phyloP scores from a whole-genome alignment of 1,140 invertebrate species.

The Sweltsa coloradensis region DNA sequence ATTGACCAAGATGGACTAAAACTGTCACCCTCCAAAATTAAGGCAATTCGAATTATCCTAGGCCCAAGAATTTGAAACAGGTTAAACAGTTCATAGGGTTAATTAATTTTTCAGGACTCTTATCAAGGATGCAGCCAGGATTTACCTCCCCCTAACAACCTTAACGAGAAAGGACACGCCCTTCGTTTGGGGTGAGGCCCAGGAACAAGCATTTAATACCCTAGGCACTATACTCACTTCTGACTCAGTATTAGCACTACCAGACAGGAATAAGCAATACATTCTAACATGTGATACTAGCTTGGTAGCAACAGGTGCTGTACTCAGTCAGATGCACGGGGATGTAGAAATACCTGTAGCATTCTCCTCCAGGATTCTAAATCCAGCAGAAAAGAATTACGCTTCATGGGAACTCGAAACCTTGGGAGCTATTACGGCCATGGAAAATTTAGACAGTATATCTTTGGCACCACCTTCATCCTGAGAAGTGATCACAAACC shows the following conservation, averaged over 20 bases:
- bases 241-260: conserved; percentile 14
- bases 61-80: conserved; percentile 21
- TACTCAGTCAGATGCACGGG: conserved; percentile 18
- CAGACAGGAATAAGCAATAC: conserved; percentile 13
- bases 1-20: conserved; percentile 25
- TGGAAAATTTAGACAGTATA: conserved; percentile 8
- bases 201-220: conserved; percentile 8
- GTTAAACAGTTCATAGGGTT: conserved; percentile 27
- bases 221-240: conserved; percentile 14
- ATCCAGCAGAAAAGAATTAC: conserved; percentile 27
- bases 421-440: not conserved
- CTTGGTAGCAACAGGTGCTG: conserved; percentile 20
- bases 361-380: conserved; percentile 28
- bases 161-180: conserved; percentile 17
- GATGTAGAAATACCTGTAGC: conserved; percentile 17
- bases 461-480: conserved; percentile 15
- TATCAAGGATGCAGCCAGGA: conserved; percentile 22
- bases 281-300: conserved; percentile 20
- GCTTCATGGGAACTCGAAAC: conserved; percentile 21
- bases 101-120: conserved; percentile 25
- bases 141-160: conserved; percentile 23
- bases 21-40: conserved; percentile 25
- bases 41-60: conserved; percentile 24
- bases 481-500: conserved; percentile 15
- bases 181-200: conserved; percentile 11